phyloP scores from a whole-genome alignment of 2,113 vertebrate species.

The Orthonyx spaldingii region DNA sequence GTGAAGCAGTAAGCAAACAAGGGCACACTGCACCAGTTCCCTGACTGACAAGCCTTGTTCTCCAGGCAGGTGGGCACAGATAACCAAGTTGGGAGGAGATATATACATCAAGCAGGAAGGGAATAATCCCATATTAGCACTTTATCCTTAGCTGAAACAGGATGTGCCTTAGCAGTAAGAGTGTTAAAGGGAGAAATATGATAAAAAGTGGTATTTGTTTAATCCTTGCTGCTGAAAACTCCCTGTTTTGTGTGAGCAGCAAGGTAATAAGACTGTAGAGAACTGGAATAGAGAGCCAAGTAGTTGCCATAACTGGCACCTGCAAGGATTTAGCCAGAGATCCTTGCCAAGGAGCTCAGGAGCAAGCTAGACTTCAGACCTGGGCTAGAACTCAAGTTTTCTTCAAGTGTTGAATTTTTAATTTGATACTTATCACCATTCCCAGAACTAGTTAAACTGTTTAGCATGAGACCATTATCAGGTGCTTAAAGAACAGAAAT shows the following conservation, averaged over 20 bases:
- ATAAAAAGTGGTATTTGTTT: neutral
- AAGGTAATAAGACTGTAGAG: neutral
- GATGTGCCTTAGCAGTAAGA: neutral
- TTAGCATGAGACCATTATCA: neutral
- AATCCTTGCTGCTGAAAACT: neutral
- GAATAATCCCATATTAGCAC: neutral
- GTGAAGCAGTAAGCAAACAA: neutral
- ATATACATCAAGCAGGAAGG: neutral
- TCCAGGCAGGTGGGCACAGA: neutral
- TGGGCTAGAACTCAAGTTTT: neutral
- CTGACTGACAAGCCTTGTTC: neutral
- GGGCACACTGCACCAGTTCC: neutral
- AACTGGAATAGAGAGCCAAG: neutral
- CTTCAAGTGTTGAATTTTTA: neutral
- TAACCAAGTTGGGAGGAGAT: fast-evolving
- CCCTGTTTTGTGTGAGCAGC: neutral
- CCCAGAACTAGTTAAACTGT: neutral
- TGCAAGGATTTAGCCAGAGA: neutral
- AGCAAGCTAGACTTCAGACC: neutral
- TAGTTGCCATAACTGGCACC: neutral
- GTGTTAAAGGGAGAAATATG: neutral
- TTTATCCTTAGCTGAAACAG: neutral
- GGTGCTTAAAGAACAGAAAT: neutral
- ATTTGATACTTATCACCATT: neutral
- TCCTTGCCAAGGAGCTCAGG: neutral